Conservation (phyloP, 1,140 invertebrate genomes). For the Leptinotarsa texana region DNA sequence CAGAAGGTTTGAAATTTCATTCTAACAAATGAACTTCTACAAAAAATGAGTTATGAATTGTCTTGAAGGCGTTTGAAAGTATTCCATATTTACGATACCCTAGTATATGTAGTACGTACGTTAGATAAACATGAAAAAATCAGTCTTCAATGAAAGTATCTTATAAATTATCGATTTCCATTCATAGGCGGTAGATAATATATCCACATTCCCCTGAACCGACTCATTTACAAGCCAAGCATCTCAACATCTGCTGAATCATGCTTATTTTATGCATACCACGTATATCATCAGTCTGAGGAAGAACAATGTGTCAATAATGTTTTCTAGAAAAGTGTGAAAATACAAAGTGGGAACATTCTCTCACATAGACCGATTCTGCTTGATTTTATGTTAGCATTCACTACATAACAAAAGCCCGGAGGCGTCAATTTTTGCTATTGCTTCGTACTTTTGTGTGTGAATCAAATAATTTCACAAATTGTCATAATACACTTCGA, state of each 20-base stretch:
- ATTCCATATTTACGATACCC: too few relatives aligned
- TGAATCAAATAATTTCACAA: too few relatives aligned
- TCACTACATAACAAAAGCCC: too few relatives aligned
- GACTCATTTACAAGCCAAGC: not conserved
- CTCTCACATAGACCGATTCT: not conserved
- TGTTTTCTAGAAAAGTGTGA: constrained; percentile 3
- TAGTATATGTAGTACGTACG: too few relatives aligned
- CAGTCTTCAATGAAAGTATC: not conserved
- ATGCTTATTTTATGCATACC: not conserved
- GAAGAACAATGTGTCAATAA: constrained; percentile 1
- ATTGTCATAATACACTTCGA: too few relatives aligned
- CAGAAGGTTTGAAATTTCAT: too few relatives aligned
- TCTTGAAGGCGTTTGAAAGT: too few relatives aligned
- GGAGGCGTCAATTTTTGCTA: too few relatives aligned
- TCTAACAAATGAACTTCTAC: too few relatives aligned
- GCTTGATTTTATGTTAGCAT: too few relatives aligned
- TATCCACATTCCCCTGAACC: not conserved
- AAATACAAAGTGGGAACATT: not conserved
- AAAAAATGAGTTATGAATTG: too few relatives aligned
- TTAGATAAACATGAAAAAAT: not conserved
- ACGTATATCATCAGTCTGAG: constrained; percentile 2
- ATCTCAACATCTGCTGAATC: constrained; percentile 2
- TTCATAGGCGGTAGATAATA: constrained; percentile 3
- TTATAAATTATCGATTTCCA: not conserved
- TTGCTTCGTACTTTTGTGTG: too few relatives aligned